Percentiles rank a stretch among this genome's conserved stretches.
These are phyloP conservation scores for Bothrops jararaca DNA, from an alignment of 2,113 vertebrate genomes.

Conservation along the genomic window DNA sequence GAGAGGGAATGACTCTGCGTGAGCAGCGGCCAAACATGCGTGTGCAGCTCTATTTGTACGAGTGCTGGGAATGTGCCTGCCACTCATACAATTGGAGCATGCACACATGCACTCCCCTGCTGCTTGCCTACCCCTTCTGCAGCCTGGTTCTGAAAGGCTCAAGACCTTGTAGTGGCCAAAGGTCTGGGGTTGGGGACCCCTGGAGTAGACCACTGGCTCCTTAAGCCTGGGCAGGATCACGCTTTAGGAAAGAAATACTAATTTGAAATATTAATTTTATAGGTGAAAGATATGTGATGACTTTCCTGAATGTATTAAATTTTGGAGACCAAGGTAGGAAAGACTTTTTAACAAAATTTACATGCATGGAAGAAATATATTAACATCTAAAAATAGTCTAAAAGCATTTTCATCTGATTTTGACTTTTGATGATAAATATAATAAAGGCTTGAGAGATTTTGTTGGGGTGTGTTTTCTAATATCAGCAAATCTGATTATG, in stretches of 20 bases:
- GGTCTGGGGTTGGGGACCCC: too few relatives aligned
- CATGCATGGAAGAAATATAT: background rate
- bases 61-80: too few relatives aligned
- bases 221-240: background rate
- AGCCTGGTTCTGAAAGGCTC: too few relatives aligned
- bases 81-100: too few relatives aligned
- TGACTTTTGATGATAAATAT: background rate
- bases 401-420: conserved; percentile 3
- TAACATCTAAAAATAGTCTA: background rate
- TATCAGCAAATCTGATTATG: background rate
- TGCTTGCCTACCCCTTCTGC: too few relatives aligned
- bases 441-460: background rate
- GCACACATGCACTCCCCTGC: too few relatives aligned
- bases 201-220: background rate
- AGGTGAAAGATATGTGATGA: conserved; percentile 97
- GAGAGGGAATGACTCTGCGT: too few relatives aligned
- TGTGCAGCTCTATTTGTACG: too few relatives aligned
- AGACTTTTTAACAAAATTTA: background rate
- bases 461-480: background rate
- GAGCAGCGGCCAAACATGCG: too few relatives aligned
- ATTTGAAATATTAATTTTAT: conserved; percentile 40
- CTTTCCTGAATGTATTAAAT: conserved; percentile 93
- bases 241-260: background rate
- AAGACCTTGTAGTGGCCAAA: too few relatives aligned
- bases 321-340: conserved; percentile 94